phyloP scores from a whole-genome alignment of 2,113 vertebrate species.

The Anguilla rostrata region DNA sequence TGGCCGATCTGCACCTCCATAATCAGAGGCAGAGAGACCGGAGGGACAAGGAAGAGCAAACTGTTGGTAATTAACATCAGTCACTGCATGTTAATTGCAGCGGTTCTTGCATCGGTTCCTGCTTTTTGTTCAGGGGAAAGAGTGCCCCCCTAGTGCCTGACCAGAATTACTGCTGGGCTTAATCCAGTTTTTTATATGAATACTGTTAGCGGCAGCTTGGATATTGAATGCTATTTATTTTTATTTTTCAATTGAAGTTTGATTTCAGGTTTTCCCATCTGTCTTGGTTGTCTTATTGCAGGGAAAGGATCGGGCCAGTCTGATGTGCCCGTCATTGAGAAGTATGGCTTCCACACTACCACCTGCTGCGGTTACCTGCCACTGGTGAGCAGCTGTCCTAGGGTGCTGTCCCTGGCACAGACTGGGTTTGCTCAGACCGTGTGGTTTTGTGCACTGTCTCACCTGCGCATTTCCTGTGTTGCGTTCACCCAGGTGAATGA shows the following conservation, averaged over 20 bases:
- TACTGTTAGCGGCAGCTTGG: background rate
- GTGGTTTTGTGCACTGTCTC: background rate
- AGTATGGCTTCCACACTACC: slow-evolving; percentile 79
- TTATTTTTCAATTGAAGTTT: background rate
- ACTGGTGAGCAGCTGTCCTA: slow-evolving; percentile 70
- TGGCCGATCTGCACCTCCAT: slow-evolving; percentile 87
- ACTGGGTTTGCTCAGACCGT: no score
- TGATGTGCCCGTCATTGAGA: slow-evolving; percentile 63
- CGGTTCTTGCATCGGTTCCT: background rate
- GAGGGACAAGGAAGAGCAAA: slow-evolving; percentile 71
- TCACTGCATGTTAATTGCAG: background rate
- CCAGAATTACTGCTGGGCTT: background rate
- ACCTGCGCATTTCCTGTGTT: background rate
- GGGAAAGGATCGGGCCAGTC: slow-evolving; percentile 70
- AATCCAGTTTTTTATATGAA: background rate
- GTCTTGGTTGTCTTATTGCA: slow-evolving; percentile 43
- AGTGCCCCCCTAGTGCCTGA: background rate
- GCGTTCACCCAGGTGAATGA: slow-evolving; percentile 78
- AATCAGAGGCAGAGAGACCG: slow-evolving; percentile 78
- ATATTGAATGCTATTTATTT: background rate
- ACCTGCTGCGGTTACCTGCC: slow-evolving; percentile 90
- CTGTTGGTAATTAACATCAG: slow-evolving; percentile 72
- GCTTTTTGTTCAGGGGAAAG: background rate
- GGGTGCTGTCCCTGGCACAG: background rate
- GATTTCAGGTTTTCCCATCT: background rate